Percentiles rank a stretch among this genome's conserved stretches.
phyloP scores from a whole-genome alignment of 2,888 invertebrate genomes.

The Agriopis marginaria region DNA sequence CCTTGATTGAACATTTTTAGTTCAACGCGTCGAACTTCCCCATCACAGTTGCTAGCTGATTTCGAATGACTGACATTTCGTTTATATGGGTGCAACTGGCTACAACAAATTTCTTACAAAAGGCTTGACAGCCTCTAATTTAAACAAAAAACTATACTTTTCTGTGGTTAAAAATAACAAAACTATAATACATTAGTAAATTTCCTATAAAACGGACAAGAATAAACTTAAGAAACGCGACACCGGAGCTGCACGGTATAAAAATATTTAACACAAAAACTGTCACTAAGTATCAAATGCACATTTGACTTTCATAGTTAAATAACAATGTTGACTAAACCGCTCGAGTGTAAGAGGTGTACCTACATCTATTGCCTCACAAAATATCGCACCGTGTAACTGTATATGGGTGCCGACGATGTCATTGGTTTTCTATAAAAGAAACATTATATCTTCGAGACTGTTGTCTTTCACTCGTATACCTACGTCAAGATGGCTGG shows the following conservation, averaged over 20 bases:
- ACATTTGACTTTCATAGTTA: conserved; percentile 72
- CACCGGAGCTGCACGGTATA: conserved; percentile 49
- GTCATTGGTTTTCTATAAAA: conserved; percentile 76
- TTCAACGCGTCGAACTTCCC: too few relatives aligned
- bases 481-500: conserved; percentile 56
- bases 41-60: too few relatives aligned
- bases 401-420: conserved; percentile 73
- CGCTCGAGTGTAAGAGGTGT: conserved; percentile 69
- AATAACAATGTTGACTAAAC: conserved; percentile 68
- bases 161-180: not conserved
- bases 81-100: too few relatives aligned
- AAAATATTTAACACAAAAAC: conserved; percentile 68
- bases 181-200: conserved; percentile 7
- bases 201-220: conserved; percentile 42
- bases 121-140: too few relatives aligned
- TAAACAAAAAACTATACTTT: too few relatives aligned
- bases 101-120: too few relatives aligned
- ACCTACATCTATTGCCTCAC: conserved; percentile 70
- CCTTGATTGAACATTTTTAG: too few relatives aligned
- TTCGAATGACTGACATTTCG: too few relatives aligned
- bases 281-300: conserved; percentile 71
- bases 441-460: conserved; percentile 71
- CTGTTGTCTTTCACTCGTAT: conserved; percentile 53
- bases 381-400: conserved; percentile 76
- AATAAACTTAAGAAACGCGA: conserved; percentile 57